Evolutionary conservation across 1,140 invertebrate genomes (phyloP), one percentile per base, ranked within the genome.

Genomic region (Rhizoglyphus robini): DNA sequence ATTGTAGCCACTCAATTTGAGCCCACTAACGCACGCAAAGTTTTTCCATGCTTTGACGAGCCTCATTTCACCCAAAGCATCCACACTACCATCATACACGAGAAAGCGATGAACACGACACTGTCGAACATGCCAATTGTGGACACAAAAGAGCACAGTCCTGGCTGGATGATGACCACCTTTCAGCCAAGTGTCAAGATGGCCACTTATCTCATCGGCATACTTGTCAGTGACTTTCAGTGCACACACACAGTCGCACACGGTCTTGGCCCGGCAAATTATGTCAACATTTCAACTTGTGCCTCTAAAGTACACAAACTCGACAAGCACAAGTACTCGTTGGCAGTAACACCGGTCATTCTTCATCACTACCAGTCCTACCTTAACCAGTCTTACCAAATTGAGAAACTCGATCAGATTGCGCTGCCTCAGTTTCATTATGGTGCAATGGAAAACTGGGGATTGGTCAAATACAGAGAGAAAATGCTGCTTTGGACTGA

Each of bases 391-490:
- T 76, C 81, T 65, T 94, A 90, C 76, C 88, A 88, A 8, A 72
- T 90, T 49, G 85, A 86, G 27, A 89, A 89, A 73, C 23, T 48
- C 11, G 63, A 90, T 96, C 69, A 87, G 88, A 4, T 98, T 96
- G 80, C 93, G 90, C 1, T 76, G 96, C 59, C 92, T 90, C 25
- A 98, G 96, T 76, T 87, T 74, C 85, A 88, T 0, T 90, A 90
- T 1, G 92, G 90, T 4, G 93, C 93, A 0, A 96, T 96, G 85
- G 93, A 96, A 77, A 90, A 95, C 77, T 96, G 91, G 93, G 92
- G 91, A 1, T 8, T 67, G 2, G 27, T 66, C 4, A 60, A 63
- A 30, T 66, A 47, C 36, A 20, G 63, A 20, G 65, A 66, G 62
- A 60, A 54, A 31, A 46, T 32, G 15, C 23, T 29, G 15, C 15